Base-by-base conservation (phyloP, 2,113 vertebrate genomes). In the Gambusia holbrooki region DNA sequence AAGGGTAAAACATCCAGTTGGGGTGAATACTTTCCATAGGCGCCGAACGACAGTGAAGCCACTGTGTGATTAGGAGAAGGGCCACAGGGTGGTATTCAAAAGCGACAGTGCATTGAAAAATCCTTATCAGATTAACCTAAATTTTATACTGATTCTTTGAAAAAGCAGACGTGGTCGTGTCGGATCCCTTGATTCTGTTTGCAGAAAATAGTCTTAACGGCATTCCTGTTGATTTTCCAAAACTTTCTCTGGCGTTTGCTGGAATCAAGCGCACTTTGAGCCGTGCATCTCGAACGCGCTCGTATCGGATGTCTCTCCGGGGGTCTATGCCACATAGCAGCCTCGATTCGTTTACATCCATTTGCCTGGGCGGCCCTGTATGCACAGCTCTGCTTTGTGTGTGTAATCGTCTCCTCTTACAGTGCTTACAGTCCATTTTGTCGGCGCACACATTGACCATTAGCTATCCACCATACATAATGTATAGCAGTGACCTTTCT, bases 401-500 rank as follows among this genome's bases (percentile, higher is more conserved):
- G 48, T 54, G 69, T 70, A 71, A 73, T 73, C 66, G 60, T 80
- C 76, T 88, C 84, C 77, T 73, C 27, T 60, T 85, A 84, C 84
- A 51, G 45, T 84, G 88, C 86, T 90, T 84, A 91, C 78, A 89
- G 80, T 91, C 91, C 88, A 90, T 91, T 58, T 92, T 91, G 90
- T 92, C 88, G 85, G 85, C 86, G 45, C 88, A 83, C 89, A 82
- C 81, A 84, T 84, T 92, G 86, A 92, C 89, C 91, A 93, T 92
- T 92, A 92, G 91, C 85, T 73, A 89, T 85, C 82, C 87, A 87
- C 85, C 89, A 93, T 92, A 90, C 92, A 93, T 92, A 90, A 93
- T 92, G 90, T 90, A 93, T 91, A 87, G 89, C 84, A 58, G 83
- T 92, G 91, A 93, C 92, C 91, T 93, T 93, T 93, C 89, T 86